Conservation (phyloP, 2,888 invertebrate species). For the Podabrus alpinus region DNA sequence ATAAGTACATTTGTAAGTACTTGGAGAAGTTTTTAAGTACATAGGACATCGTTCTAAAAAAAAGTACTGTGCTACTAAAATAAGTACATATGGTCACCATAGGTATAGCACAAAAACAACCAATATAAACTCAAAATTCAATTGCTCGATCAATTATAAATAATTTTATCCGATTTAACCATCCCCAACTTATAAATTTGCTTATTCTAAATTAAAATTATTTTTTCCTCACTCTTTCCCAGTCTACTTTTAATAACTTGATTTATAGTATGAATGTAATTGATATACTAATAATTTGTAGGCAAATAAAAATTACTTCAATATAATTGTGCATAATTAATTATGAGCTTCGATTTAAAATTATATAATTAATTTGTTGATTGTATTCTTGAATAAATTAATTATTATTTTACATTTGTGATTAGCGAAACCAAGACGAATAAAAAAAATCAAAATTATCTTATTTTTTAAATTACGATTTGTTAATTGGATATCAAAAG, state of each 20-base stretch:
- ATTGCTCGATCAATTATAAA: background rate
- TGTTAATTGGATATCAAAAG: background rate
- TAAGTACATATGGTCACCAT: too few species aligned
- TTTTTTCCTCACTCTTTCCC: background rate
- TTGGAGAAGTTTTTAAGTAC: too few species aligned
- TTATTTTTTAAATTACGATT: background rate
- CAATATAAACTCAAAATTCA: too few species aligned
- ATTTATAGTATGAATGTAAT: background rate
- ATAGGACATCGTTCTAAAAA: too few species aligned
- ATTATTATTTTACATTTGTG: background rate
- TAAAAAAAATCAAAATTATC: background rate
- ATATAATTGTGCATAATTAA: background rate
- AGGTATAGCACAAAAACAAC: too few species aligned
- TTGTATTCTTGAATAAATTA: background rate
- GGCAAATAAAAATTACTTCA: background rate
- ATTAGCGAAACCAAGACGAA: background rate
- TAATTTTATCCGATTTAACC: background rate
- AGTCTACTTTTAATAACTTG: background rate
- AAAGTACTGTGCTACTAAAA: too few species aligned
- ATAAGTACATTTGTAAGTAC: too few species aligned
- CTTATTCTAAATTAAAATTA: background rate
- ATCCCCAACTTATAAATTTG: background rate
- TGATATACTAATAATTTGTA: background rate
- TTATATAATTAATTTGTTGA: background rate
- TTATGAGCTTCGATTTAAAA: background rate